Evolutionary conservation across 2,888 invertebrate genomes (phyloP), one percentile per base, ranked within the genome.

Genomic region (Drosophila mayaguana): DNA sequence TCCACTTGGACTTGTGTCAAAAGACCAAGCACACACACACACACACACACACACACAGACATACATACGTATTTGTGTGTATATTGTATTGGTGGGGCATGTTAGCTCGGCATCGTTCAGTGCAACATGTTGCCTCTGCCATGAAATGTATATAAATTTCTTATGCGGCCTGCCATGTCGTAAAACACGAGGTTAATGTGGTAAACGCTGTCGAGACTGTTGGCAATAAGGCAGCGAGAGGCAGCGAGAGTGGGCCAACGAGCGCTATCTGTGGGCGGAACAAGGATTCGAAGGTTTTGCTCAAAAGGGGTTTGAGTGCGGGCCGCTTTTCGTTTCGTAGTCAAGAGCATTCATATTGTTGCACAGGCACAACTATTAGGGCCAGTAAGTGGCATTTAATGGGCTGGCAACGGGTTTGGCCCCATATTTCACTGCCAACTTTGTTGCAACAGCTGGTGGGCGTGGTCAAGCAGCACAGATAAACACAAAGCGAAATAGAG

Each of bases 81-180:
- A 28, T 73, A 38, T 22, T 54, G 54, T 40, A 40, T 40, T n/a
- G 40, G 51, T 68, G 42, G 45, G 61, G 54, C 60, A 20, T 63
- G 63, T 57, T 46, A 63, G 42, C 71, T 45, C 50, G 72, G 64
- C 81, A 63, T 78, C 78, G 78, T 81, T 80, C 80, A 80, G 85
- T 89, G 88, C 89, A 84, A 84, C 84, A 84, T 84, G 84, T 84
- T 84, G 84, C 82, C 88, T 50, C 48, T 59, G 74, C 83, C 84
- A 84, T 84, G 84, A 84, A 84, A 84, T 84, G 84, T 84, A 87
- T 89, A 84, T 84, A 84, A 89, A 84, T 84, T 84, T 84, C 84
- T 88, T 84, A 88, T 84, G 84, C 83, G 84, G 84, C 83, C 85
- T 72, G 82, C 72, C 89, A 87, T 76, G 88, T 84, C 84, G 84